These are phyloP conservation scores for Jaculus jaculus DNA, from an alignment of 2,113 vertebrate species.

Conservation along the genomic window DNA sequence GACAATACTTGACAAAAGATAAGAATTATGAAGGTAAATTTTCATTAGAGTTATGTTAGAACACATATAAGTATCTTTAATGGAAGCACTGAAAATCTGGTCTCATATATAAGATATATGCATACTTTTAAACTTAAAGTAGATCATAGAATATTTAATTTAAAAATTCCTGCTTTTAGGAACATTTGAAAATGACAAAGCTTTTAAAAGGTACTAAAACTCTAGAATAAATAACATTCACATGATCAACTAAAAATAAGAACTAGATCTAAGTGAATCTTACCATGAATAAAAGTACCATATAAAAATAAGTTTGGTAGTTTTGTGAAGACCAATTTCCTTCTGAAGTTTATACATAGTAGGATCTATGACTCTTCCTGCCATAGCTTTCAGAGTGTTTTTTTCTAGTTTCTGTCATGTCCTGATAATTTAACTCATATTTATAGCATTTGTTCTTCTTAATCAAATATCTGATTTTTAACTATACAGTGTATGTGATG, in stretches of 20 bases:
- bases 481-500: background rate
- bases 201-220: background rate
- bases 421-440: background rate
- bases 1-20: background rate
- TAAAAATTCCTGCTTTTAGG: background rate
- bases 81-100: background rate
- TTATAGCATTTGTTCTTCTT: background rate
- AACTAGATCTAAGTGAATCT: background rate
- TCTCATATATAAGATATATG: background rate
- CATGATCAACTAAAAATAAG: background rate
- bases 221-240: background rate
- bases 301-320: background rate
- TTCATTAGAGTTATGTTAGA: background rate
- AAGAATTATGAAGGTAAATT: background rate
- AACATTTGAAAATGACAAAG: background rate
- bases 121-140: background rate
- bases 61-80: background rate
- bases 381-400: background rate
- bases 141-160: too few species aligned
- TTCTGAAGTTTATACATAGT: background rate
- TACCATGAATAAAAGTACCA: background rate
- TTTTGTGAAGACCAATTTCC: background rate
- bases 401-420: background rate
- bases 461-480: background rate
- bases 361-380: accelerated